These are phyloP conservation scores for Cyanoderma ruficeps DNA, from an alignment of 2,113 vertebrate species.

Conservation along the genomic window DNA sequence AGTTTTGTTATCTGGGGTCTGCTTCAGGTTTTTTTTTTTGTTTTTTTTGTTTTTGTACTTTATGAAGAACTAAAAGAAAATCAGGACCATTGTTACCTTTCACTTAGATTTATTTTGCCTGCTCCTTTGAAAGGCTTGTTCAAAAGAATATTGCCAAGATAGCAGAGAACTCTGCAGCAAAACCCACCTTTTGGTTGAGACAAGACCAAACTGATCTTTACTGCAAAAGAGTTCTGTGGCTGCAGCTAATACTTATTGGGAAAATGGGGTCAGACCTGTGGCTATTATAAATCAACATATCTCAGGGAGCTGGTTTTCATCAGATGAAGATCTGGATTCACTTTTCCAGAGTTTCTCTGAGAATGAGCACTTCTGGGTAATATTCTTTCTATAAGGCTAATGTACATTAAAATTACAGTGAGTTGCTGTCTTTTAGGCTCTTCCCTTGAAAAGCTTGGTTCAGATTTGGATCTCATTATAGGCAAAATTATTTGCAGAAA, in stretches of 20 bases:
- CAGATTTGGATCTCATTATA: not conserved
- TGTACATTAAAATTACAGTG: not conserved
- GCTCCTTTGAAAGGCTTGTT: not conserved
- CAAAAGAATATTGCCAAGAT: not conserved
- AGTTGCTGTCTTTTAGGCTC: not conserved
- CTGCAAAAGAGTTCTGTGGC: not conserved
- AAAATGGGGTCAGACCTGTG: not conserved
- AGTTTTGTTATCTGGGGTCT: not conserved
- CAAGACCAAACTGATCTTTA: not conserved
- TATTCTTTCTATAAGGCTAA: not conserved
- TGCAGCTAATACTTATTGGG: not conserved
- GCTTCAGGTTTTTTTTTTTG: not conserved
- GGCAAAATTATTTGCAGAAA: not conserved
- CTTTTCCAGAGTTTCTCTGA: not conserved
- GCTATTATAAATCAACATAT: not conserved
- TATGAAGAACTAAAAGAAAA: not conserved
- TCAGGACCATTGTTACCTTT: not conserved
- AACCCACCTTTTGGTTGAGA: not conserved
- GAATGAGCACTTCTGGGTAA: not conserved
- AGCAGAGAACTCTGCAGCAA: not conserved
- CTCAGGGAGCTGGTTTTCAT: not conserved
- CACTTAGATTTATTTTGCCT: not conserved
- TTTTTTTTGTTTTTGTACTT: too few relatives aligned
- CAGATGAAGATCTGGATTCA: not conserved
- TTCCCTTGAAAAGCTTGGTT: not conserved